Conservation (phyloP, 2,888 invertebrate species). For the Netelia melanura region DNA sequence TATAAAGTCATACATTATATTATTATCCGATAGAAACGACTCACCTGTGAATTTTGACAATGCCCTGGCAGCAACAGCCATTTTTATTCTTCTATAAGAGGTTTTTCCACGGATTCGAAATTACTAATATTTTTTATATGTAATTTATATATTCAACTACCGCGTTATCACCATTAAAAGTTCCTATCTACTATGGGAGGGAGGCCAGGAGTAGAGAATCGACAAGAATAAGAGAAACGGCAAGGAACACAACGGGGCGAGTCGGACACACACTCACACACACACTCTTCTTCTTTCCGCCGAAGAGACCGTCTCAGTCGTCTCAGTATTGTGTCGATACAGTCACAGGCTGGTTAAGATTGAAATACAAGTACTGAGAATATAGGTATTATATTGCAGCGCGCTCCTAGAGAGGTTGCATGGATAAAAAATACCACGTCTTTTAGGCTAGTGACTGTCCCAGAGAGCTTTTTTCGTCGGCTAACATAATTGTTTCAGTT, state of each 20-base stretch:
- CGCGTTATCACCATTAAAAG: conserved; percentile 72
- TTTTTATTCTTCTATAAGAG: conserved; percentile 72
- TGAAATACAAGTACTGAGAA: neutral
- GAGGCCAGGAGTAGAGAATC: conserved; percentile 69
- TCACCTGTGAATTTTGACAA: conserved; percentile 83
- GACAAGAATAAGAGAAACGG: conserved; percentile 72
- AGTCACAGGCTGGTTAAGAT: conserved; percentile 29
- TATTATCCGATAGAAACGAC: conserved; percentile 43
- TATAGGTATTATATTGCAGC: neutral
- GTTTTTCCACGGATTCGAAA: conserved; percentile 34
- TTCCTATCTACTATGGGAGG: conserved; percentile 74
- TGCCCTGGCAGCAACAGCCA: conserved; percentile 83
- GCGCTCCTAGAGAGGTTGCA: neutral
- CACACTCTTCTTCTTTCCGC: conserved; percentile 18
- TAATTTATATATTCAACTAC: conserved; percentile 63
- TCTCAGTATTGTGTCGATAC: conserved; percentile 63
- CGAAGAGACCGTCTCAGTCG: conserved; percentile 30
- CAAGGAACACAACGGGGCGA: conserved; percentile 54
- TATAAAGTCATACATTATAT: neutral
- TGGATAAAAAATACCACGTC: neutral
- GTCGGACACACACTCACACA: conserved; percentile 36
- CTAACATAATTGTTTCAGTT: neutral
- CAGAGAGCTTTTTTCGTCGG: neutral
- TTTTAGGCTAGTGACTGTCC: neutral
- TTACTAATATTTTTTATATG: conserved; percentile 50